Conservation (phyloP, 1,140 invertebrate genomes). For the Galleria mellonella region DNA sequence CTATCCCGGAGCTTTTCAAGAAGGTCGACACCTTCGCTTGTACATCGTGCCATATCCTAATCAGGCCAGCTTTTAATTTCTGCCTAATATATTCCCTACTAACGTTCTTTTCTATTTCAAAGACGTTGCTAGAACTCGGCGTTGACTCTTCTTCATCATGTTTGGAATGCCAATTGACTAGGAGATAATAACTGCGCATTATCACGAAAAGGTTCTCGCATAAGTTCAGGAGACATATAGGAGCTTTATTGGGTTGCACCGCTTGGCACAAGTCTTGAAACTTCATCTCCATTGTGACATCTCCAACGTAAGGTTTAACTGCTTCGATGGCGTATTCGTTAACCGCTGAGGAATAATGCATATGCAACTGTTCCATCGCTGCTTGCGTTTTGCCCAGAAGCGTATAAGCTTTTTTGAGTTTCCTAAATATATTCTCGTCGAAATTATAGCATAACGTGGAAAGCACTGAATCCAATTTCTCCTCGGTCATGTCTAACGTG, state of each 20-base stretch:
- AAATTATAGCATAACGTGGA: constrained; percentile 84
- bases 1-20: constrained; percentile 84
- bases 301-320: constrained; percentile 82
- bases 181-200: constrained; percentile 86
- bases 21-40: constrained; percentile 92
- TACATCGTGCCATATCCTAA: constrained; percentile 94
- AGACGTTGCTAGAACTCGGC: constrained; percentile 48
- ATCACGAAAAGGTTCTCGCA: constrained; percentile 90
- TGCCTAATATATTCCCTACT: constrained; percentile 88
- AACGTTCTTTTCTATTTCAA: constrained; percentile 79
- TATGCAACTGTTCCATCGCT: constrained; percentile 94
- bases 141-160: constrained; percentile 60
- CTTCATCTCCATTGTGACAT: constrained; percentile 79
- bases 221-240: constrained; percentile 86
- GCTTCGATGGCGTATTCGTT: constrained; percentile 90
- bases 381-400: constrained; percentile 90
- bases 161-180: constrained; percentile 86
- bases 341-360: constrained; percentile 96
- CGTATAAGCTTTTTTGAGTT: constrained; percentile 90
- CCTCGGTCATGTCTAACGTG: constrained; percentile 92
- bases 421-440: constrained; percentile 81
- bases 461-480: constrained; percentile 91
- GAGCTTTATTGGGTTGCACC: constrained; percentile 85
- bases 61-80: constrained; percentile 90
- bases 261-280: constrained; percentile 86